These are phyloP conservation scores for Myrmecophaga tridactyla DNA, from an alignment of 2,113 vertebrate genomes.

Conservation along the genomic window DNA sequence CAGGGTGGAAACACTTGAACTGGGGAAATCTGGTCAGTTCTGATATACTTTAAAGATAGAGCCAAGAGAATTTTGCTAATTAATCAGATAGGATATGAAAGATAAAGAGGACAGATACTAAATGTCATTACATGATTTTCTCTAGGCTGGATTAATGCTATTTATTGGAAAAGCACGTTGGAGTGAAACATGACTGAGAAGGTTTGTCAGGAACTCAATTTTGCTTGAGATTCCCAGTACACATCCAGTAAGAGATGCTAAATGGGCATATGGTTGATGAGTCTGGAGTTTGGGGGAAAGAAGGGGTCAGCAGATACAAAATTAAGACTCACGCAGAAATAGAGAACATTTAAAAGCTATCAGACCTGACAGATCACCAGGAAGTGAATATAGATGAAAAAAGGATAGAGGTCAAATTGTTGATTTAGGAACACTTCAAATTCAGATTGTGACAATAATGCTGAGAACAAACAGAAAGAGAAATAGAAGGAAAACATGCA, in stretches of 20 bases:
- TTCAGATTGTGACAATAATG: too few relatives aligned
- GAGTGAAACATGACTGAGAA: not conserved
- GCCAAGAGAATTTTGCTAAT: not conserved
- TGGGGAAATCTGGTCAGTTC: not conserved
- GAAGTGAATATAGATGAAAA: not conserved
- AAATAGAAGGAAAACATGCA: not conserved
- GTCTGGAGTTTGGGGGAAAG: not conserved
- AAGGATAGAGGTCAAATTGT: not conserved
- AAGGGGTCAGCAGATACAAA: not conserved
- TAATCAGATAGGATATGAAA: not conserved
- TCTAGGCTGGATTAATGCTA: too few relatives aligned
- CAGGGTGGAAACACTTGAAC: rapidly evolving
- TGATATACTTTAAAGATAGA: not conserved
- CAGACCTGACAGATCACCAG: not conserved
- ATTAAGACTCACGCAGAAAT: not conserved
- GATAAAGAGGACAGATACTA: not conserved
- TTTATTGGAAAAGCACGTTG: not conserved
- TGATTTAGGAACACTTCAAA: not conserved
- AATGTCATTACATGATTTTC: not conserved
- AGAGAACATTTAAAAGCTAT: not conserved
- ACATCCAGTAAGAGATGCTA: not conserved
- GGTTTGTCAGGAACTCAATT: not conserved
- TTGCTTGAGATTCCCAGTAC: not conserved
- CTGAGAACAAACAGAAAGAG: not conserved
- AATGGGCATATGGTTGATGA: not conserved